phyloP scores from a whole-genome alignment of 1,140 invertebrate species.

The Cherax destructor region DNA sequence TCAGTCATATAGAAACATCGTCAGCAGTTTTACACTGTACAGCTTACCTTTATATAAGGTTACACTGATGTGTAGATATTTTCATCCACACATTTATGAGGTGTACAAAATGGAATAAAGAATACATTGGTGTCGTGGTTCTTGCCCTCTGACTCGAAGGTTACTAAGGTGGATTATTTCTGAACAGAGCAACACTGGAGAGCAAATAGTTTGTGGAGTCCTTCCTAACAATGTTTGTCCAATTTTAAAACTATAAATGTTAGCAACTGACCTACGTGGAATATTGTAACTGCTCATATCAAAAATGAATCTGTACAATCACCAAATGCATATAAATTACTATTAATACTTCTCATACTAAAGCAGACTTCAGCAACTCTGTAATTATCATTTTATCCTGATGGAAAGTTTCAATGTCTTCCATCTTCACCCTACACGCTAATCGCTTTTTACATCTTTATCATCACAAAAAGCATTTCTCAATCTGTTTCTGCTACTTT shows the following conservation, averaged over 20 bases:
- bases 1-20: slow-evolving; percentile 25
- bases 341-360: background rate
- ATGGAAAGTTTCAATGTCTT: too few species aligned
- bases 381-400: too few species aligned
- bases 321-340: background rate
- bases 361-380: too few species aligned
- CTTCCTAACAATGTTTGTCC: background rate
- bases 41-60: slow-evolving; percentile 64
- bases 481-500: too few species aligned
- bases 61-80: slow-evolving; percentile 56
- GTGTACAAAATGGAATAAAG: slow-evolving; percentile 58
- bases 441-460: too few species aligned
- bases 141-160: background rate
- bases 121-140: slow-evolving; percentile 25
- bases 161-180: slow-evolving; percentile 3
- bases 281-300: background rate
- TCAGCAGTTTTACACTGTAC: slow-evolving; percentile 60
- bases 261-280: background rate
- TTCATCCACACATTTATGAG: slow-evolving; percentile 59
- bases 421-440: too few species aligned
- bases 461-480: too few species aligned
- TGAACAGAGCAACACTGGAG: slow-evolving; percentile 1
- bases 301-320: background rate
- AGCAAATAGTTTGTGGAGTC: background rate
- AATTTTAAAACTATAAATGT: background rate